A percentile compares a stretch with the other conserved stretches of the same genome.
These are phyloP conservation scores for Drosophila hydei DNA, from an alignment of 1,140 invertebrate species.

Conservation along the genomic window DNA sequence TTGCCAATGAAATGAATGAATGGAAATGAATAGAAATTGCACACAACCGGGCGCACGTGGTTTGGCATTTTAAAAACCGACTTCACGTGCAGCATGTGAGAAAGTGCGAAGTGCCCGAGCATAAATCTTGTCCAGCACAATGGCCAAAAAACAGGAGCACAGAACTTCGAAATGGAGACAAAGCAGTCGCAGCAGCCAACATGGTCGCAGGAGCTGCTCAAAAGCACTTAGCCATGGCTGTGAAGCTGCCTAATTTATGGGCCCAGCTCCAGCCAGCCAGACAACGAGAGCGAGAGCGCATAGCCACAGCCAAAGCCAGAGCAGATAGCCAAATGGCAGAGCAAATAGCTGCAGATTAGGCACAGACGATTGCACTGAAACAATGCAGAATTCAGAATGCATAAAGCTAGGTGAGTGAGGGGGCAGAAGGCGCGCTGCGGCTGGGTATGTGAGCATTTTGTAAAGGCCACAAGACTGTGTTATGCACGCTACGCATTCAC, in stretches of 20 bases:
- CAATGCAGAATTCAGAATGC: conserved; percentile 53
- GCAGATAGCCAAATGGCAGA: conserved; percentile 21
- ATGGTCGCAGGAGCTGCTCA: conserved; percentile 38
- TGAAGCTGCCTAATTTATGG: conserved; percentile 73
- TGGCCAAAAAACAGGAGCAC: conserved; percentile 18
- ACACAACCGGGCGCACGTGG: conserved; percentile 30
- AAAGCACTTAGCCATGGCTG: conserved; percentile 67
- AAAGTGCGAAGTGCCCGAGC: conserved; percentile 56
- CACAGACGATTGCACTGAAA: conserved; percentile 79
- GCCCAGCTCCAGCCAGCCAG: conserved; percentile 19
- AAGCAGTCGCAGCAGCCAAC: conserved; percentile 5
- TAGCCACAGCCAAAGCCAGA: conserved; percentile 12
- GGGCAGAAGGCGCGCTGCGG: background rate
- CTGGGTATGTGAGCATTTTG: conserved; percentile 31
- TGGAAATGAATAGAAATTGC: conserved; percentile 31
- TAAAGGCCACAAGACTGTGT: conserved; percentile 18
- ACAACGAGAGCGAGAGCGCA: conserved; percentile 33
- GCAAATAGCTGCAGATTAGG: conserved; percentile 74
- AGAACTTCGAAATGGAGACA: conserved; percentile 27
- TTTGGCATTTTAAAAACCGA: conserved; percentile 33
- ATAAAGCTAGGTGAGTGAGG: conserved; percentile 13
- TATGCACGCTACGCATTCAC: conserved; percentile 39
- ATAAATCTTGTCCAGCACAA: conserved; percentile 66
- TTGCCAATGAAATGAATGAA: background rate
- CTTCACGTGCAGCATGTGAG: conserved; percentile 34